Evolutionary conservation across 2,797 vertebrate species (phyloP).

Genomic region (Cyprinella venusta): DNA sequence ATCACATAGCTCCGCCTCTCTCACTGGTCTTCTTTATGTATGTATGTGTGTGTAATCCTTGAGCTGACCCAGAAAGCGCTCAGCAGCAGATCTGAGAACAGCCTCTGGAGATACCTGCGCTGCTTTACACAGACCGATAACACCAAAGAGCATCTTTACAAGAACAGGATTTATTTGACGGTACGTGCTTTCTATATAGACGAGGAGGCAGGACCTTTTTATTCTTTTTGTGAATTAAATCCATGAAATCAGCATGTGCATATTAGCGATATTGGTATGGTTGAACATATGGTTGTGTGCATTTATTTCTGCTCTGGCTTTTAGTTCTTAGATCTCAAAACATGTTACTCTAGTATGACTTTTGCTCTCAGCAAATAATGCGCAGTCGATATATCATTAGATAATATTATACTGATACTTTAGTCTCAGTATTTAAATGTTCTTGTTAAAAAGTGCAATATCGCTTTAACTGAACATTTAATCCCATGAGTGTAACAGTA

Average conservation of each 20-base stretch:
- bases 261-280: neutral
- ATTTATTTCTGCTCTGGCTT: neutral
- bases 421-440: neutral
- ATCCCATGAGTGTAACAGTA: neutral
- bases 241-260: neutral
- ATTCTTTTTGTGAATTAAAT: neutral
- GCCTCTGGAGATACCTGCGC: constrained; percentile 63
- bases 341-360: neutral
- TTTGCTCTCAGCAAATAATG: neutral
- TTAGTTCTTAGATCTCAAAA: neutral
- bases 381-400: neutral
- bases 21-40: constrained; percentile 47
- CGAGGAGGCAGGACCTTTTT: neutral
- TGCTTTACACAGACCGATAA: constrained; percentile 42
- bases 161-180: constrained; percentile 39
- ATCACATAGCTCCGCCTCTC: constrained; percentile 69
- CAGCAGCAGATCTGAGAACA: constrained; percentile 63
- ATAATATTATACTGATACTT: neutral
- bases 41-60: constrained; percentile 76
- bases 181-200: constrained; percentile 35
- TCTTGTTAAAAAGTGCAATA: neutral
- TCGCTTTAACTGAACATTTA: neutral
- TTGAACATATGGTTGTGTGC: constrained; percentile 7
- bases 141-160: constrained; percentile 49
- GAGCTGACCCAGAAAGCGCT: constrained; percentile 83